These are phyloP conservation scores for Centrocercus urophasianus DNA, from an alignment of 2,113 vertebrate genomes.

Conservation along the genomic window DNA sequence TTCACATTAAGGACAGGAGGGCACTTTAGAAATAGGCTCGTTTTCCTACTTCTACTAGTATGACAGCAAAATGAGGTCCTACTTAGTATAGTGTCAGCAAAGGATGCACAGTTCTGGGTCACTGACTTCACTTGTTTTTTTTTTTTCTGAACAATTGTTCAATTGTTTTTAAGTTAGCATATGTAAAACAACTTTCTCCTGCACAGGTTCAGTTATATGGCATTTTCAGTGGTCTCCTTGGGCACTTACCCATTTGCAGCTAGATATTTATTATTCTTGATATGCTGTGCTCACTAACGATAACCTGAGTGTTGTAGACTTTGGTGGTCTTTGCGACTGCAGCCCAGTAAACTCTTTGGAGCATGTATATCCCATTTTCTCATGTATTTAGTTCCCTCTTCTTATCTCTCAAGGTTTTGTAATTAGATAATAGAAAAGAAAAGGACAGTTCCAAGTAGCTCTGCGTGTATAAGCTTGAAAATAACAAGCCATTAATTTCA, in stretches of 20 bases:
- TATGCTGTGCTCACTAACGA: neutral
- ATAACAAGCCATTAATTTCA: slow-evolving; percentile 59
- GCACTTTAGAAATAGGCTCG: neutral
- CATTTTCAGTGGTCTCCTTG: neutral
- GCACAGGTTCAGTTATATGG: neutral
- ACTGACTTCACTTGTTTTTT: neutral
- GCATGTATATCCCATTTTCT: neutral
- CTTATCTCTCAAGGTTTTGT: neutral
- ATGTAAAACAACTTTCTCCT: neutral
- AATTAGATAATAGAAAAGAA: slow-evolving; percentile 40
- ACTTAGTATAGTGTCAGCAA: no score
- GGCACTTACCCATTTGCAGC: neutral
- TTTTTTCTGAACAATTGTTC: no score
- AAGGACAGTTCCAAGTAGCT: slow-evolving; percentile 37
- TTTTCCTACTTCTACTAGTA: neutral
- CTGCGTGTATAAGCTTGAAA: slow-evolving; percentile 36
- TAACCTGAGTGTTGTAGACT: neutral
- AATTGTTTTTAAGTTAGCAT: neutral
- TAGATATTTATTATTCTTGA: neutral
- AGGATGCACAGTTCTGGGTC: neutral
- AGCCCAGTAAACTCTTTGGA: neutral
- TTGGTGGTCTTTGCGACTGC: neutral
- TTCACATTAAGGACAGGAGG: neutral
- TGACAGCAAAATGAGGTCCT: neutral
- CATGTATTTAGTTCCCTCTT: neutral